phyloP scores from a whole-genome alignment of 2,888 invertebrate species.

The Pelosia muscerda region DNA sequence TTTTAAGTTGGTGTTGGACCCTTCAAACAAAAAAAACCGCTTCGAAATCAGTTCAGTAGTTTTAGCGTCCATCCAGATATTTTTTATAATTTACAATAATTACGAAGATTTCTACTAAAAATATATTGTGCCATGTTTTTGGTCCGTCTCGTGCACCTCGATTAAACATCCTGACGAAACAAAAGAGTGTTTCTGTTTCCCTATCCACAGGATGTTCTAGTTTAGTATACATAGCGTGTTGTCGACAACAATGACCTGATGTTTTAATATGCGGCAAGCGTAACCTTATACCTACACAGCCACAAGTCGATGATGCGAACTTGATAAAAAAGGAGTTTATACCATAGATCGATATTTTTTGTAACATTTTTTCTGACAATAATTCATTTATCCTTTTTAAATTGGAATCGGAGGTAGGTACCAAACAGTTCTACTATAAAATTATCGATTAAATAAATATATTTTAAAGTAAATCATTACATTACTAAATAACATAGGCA shows the following conservation, averaged over 20 bases:
- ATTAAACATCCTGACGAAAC: conserved; percentile 63
- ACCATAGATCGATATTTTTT: no score
- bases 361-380: no score
- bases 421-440: no score
- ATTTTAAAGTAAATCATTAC: not conserved
- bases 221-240: conserved; percentile 65
- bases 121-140: not conserved
- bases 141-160: conserved; percentile 20
- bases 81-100: not conserved
- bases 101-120: not conserved
- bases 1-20: no score
- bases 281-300: conserved; percentile 31
- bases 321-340: conserved; percentile 24
- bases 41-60: no score
- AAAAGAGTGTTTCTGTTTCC: conserved; percentile 73
- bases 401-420: not conserved
- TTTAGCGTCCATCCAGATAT: no score
- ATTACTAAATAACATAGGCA: not conserved
- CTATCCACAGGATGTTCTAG: conserved; percentile 62
- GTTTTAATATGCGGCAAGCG: conserved; percentile 68
- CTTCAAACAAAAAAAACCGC: no score
- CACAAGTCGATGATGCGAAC: conserved; percentile 35
- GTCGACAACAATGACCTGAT: conserved; percentile 68
- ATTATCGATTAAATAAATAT: not conserved
- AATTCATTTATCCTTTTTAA: not conserved